These are phyloP conservation scores for Apis laboriosa DNA, from an alignment of 1,140 invertebrate species.

Conservation along the genomic window DNA sequence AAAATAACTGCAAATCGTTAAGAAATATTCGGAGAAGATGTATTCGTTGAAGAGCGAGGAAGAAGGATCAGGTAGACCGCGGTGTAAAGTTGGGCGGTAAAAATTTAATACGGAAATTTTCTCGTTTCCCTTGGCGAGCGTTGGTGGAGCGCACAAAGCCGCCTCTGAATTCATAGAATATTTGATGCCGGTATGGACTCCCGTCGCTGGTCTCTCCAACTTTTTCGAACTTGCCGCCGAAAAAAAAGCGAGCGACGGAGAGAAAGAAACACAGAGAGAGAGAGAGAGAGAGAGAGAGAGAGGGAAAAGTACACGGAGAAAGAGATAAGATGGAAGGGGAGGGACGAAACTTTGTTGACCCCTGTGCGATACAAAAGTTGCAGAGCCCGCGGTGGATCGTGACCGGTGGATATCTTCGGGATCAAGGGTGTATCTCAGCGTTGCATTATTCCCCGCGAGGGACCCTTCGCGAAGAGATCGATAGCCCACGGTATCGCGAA, in stretches of 20 bases:
- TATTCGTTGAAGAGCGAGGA: background rate
- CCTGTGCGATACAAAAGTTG: slow-evolving; percentile 71
- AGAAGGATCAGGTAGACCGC: background rate
- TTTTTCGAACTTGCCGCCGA: slow-evolving; percentile 65
- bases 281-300: background rate
- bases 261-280: too few species aligned
- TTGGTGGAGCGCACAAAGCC: slow-evolving; percentile 58
- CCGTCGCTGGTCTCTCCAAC: slow-evolving; percentile 47
- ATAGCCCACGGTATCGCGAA: slow-evolving; percentile 64
- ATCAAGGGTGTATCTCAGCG: slow-evolving; percentile 70
- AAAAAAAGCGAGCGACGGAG: slow-evolving; percentile 13
- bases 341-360: slow-evolving; percentile 49
- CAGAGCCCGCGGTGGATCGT: slow-evolving; percentile 53
- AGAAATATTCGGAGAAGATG: too few species aligned
- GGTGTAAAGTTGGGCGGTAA: slow-evolving; percentile 58
- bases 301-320: too few species aligned
- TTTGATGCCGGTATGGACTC: slow-evolving; percentile 69
- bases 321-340: background rate
- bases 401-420: slow-evolving; percentile 67
- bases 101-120: slow-evolving; percentile 63
- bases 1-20: too few species aligned
- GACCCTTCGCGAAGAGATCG: slow-evolving; percentile 71
- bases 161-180: slow-evolving; percentile 76
- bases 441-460: slow-evolving; percentile 75
- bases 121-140: slow-evolving; percentile 38